Base-by-base conservation (phyloP, 1,140 invertebrate species). In the Leptoteleia sp. region DNA sequence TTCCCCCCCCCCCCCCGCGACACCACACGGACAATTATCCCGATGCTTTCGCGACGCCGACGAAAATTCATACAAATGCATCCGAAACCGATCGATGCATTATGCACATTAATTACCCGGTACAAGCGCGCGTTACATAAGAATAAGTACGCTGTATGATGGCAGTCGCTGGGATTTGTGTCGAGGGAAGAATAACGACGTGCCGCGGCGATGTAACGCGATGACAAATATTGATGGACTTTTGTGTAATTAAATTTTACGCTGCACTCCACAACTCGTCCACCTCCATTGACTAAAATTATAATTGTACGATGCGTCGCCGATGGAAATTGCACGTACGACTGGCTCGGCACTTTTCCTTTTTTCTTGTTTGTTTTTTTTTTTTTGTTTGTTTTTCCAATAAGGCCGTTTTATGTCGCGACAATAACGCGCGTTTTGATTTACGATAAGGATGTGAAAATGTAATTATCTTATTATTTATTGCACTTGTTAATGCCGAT, bases 41-140 rank as follows among this genome's bases (percentile, higher is more conserved):
- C 45, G 37, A 11, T 65, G 25, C 47, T 65, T 43, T 40, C 25
- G 35, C 47, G 40, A 55, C 57, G 54, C 35, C 33, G 48, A 48
- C 55, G 33, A n/a, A 45, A 64, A 55, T 11, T 64, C 45, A 40
- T 42, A 54, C 43, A 12, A 42, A 13, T 7, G 15, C 22, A 25
- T 40, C 13, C 11, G 12, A 25, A 13, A 2, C 27, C 33, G 42
- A 59, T 48, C 43, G 17, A 52, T 55, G 43, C 54, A 59, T 70
- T 59, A 50, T 59, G 54, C 54, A 50, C 43, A 70, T 70, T 70
- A 59, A 70, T 70, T 70, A 70, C 45, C 4, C 4, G 4, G 29
- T 16, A 48, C 54, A 42, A 50, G 43, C 43, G 48, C 43, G 45
- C 25, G 65, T 70, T 70, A 59, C 45, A 50, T 70, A 59, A 59